Conservation (phyloP, 2,888 invertebrate species). For the Cerastis leucographa region DNA sequence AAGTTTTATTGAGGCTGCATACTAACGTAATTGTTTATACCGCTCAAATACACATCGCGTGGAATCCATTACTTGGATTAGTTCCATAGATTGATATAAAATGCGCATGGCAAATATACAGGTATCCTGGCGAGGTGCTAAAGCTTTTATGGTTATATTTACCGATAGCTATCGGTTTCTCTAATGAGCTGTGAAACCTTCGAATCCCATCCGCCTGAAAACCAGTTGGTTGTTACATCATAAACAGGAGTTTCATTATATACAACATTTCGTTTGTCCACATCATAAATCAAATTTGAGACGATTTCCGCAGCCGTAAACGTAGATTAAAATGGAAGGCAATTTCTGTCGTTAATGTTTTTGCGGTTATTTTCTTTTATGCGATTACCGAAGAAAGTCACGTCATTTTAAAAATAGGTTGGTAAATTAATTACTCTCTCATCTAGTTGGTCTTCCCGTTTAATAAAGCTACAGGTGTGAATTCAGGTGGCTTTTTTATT, state of each 20-base stretch:
- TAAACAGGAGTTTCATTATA: conserved; percentile 24
- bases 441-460: conserved; percentile 55
- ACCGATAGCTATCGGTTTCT: conserved; percentile 23
- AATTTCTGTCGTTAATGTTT: conserved; percentile 65
- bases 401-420: conserved; percentile 53
- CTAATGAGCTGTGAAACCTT: conserved; percentile 33
- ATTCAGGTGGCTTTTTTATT: conserved; percentile 46
- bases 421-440: conserved; percentile 61
- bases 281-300: conserved; percentile 55
- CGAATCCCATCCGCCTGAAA: conserved; percentile 12
- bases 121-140: conserved; percentile 29
- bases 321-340: conserved; percentile 60
- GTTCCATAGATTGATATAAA: conserved; percentile 66
- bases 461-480: conserved; percentile 59
- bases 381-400: conserved; percentile 59
- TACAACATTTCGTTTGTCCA: conserved; percentile 32
- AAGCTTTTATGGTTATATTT: conserved; percentile 38
- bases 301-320: conserved; percentile 45
- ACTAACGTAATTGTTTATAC: conserved; percentile 62
- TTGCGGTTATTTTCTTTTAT: conserved; percentile 67
- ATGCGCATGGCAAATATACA: conserved; percentile 66
- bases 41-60: conserved; percentile 43
- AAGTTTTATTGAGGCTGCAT: conserved; percentile 65
- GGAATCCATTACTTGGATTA: conserved; percentile 68
- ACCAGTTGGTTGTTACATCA: conserved; percentile 3